phyloP scores from a whole-genome alignment of 2,797 vertebrate genomes.

The Hippopotamyrus pictus region DNA sequence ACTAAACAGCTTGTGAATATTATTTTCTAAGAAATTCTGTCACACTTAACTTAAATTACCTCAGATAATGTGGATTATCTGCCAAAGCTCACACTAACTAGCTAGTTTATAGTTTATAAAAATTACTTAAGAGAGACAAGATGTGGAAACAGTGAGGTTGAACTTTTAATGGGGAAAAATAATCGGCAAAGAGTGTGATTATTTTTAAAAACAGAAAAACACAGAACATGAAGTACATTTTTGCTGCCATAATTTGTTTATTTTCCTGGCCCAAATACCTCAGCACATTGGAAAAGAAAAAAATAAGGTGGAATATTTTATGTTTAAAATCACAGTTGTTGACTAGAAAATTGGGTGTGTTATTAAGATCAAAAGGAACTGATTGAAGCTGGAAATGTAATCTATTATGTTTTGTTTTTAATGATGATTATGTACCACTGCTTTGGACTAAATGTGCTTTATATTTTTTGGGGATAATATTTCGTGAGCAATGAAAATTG shows the following conservation, averaged over 20 bases:
- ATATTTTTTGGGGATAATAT: conserved; percentile 11
- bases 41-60: conserved; percentile 6
- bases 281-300: conserved; percentile 33
- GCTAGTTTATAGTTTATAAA: not conserved
- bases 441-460: conserved; percentile 11
- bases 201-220: conserved; percentile 7
- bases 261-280: not conserved
- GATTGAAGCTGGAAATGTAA: conserved; percentile 18
- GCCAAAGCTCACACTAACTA: not conserved
- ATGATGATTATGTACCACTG: not conserved
- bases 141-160: not conserved
- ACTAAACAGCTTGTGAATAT: conserved; percentile 2
- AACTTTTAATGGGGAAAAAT: not conserved
- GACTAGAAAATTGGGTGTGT: conserved; percentile 21
- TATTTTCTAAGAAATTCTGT: conserved; percentile 5
- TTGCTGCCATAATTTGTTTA: conserved; percentile 8
- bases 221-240: conserved; percentile 44
- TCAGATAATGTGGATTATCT: not conserved
- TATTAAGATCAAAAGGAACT: conserved; percentile 14
- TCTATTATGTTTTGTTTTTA: conserved; percentile 11
- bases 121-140: not conserved
- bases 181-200: not conserved
- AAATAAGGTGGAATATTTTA: conserved; percentile 35
- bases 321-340: conserved; percentile 29
- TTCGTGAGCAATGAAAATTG: not conserved